These are phyloP conservation scores for Willowsia nigromaculata DNA, from an alignment of 2,888 invertebrate species.

Conservation along the genomic window DNA sequence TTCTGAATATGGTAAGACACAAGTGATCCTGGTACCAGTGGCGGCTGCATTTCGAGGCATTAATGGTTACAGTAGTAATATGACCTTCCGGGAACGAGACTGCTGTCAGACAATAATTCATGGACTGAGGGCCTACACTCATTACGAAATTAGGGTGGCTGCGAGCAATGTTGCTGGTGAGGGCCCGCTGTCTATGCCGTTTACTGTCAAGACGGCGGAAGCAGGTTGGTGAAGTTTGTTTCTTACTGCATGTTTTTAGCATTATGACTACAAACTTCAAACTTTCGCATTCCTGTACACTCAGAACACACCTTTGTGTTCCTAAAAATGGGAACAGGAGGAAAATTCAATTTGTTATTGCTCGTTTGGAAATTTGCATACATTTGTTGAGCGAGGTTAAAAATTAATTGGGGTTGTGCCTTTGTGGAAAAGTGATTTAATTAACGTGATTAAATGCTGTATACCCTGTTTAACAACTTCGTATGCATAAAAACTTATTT, in stretches of 20 bases:
- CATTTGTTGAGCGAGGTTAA: conserved; percentile 33
- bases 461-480: background rate
- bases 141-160: conserved; percentile 76
- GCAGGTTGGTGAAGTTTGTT: conserved; percentile 65
- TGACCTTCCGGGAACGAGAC: conserved; percentile 66
- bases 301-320: background rate
- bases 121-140: conserved; percentile 74
- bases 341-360: conserved; percentile 55
- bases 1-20: conserved; percentile 65
- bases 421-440: conserved; percentile 53
- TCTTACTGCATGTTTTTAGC: background rate
- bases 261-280: background rate
- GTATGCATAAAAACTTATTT: background rate
- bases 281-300: background rate
- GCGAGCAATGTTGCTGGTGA: conserved; percentile 76
- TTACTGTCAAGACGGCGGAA: conserved; percentile 74
- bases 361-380: conserved; percentile 49
- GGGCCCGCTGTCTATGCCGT: conserved; percentile 73
- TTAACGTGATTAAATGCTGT: conserved; percentile 26
- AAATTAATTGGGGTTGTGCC: conserved; percentile 56
- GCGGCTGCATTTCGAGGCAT: conserved; percentile 57
- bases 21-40: conserved; percentile 71
- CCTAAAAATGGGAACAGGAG: background rate
- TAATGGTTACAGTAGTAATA: conserved; percentile 57
- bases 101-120: conserved; percentile 77